Conservation (phyloP, 2,797 vertebrate genomes). For the Threskiornis aethiopicus region DNA sequence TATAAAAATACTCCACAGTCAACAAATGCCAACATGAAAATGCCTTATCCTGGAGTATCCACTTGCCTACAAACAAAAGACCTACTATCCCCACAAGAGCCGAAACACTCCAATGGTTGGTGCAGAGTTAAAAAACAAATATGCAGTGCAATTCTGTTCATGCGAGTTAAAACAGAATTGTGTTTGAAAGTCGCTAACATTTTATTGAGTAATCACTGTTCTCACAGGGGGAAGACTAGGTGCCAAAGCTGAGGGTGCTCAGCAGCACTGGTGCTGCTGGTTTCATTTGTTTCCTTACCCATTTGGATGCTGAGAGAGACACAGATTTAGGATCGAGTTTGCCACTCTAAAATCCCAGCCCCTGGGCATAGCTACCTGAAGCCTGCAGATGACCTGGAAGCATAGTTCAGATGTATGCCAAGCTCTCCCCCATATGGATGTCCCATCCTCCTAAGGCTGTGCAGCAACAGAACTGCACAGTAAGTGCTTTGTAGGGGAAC, state of each 20-base stretch:
- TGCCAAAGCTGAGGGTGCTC: background rate
- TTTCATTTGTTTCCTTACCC: background rate
- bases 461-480: background rate
- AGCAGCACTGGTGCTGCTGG: background rate
- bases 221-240: background rate
- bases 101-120: background rate
- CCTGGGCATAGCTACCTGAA: background rate
- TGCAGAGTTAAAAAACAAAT: background rate
- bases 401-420: rapidly evolving
- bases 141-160: background rate
- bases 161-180: background rate
- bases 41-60: background rate
- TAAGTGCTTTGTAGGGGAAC: background rate
- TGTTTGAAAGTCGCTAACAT: background rate
- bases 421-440: background rate
- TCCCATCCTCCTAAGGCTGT: background rate
- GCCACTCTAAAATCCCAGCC: background rate
- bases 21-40: background rate
- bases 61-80: background rate
- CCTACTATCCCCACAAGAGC: background rate
- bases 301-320: background rate
- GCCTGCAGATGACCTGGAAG: background rate
- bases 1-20: background rate
- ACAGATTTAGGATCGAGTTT: background rate
- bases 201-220: background rate